Evolutionary conservation across 1,140 invertebrate genomes (phyloP), one percentile per base, ranked within the genome.

Genomic region (Geopemphigus sp.): DNA sequence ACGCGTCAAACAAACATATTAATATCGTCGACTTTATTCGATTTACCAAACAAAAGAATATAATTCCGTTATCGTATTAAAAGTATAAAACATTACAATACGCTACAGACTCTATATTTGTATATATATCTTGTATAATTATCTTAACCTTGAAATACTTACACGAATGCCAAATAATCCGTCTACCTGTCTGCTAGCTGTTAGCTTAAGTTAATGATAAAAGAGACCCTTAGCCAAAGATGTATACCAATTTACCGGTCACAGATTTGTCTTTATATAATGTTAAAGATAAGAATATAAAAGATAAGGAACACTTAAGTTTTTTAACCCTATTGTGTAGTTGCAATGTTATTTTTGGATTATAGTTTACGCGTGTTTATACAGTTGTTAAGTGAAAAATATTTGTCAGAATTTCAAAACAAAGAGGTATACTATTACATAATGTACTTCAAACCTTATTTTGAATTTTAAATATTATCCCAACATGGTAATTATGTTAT

Each of bases 281-380:
- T 29, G 0, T 53, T 29, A 6, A 54, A 72, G 68, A 72, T 72
- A 72, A 72, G 47, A 54, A 26, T 50, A 12, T 50, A 50, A 10
- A 26, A 68, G 2, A 53, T 29, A n/a, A 72, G 47, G 47, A 47
- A 19, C 22, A 29, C 15, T 54, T 72, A 29, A 29, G 14, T 50
- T 26, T n/a, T n/a, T 26, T 50, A 26, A 54, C 68, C 47, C 24
- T 24, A 72, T 54, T 53, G 24, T 70, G 5, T 39, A 17, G 17
- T n/a, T n/a, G n/a, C n/a, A 26, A 17, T 53, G 47, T 72, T 72
- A 72, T 72, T 72, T 70, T 72, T 72, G 24, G 68, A 72, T 72
- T 54, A 72, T 39, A 72, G 3, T 50, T 72, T 54, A 63, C 32
- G 12, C 14, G 17, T 72, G 50, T 72, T 72, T 72, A 54, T 72